Percentiles rank a stretch among this genome's conserved stretches.
These are phyloP conservation scores for Pluvianellus socialis DNA, from an alignment of 2,113 vertebrate genomes.

Conservation along the genomic window DNA sequence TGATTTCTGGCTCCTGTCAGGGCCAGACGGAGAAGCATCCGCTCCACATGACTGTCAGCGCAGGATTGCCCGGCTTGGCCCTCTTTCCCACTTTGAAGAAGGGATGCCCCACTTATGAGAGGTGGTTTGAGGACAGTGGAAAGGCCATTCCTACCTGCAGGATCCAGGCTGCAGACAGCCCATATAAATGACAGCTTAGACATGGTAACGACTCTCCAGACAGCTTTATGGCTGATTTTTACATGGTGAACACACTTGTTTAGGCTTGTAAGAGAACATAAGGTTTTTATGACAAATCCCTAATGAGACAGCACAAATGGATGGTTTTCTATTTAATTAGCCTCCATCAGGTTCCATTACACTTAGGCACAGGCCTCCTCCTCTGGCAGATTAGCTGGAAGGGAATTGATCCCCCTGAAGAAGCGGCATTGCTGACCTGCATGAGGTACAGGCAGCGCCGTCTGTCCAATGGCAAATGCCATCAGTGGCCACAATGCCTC, in stretches of 20 bases:
- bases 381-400: neutral
- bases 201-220: neutral
- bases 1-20: neutral
- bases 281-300: slow-evolving; percentile 30
- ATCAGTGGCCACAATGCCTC: neutral
- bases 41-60: neutral
- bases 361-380: neutral
- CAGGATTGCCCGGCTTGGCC: neutral
- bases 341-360: neutral
- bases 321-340: slow-evolving; percentile 42
- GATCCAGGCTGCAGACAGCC: neutral
- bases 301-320: slow-evolving; percentile 16
- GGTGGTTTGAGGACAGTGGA: slow-evolving; percentile 10
- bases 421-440: neutral
- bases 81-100: neutral
- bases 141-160: neutral
- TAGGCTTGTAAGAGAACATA: slow-evolving; percentile 22
- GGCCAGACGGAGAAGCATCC: neutral
- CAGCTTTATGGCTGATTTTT: slow-evolving; percentile 1
- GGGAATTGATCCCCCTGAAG: neutral
- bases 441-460: neutral
- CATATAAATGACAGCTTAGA: neutral
- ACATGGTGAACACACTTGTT: slow-evolving; percentile 1
- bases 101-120: neutral
- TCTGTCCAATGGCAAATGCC: neutral